Conservation (phyloP, 2,113 vertebrate species). For the Oncorhynchus kisutch region DNA sequence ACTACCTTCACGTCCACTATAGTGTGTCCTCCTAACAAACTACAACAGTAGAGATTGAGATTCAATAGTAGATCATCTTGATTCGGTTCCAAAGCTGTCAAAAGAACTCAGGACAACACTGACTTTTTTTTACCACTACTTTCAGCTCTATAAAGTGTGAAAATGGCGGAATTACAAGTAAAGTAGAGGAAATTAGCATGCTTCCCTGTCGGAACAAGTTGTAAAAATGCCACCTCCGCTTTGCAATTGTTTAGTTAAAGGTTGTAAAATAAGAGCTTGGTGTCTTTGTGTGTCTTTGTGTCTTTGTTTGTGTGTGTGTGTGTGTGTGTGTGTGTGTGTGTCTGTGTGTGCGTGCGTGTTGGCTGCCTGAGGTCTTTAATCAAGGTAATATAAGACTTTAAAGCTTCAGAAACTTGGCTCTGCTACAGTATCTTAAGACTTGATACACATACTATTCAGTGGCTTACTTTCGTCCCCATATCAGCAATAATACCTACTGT, state of each 20-base stretch:
- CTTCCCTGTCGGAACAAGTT: constrained; percentile 31
- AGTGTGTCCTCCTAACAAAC: not conserved
- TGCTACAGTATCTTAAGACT: not conserved
- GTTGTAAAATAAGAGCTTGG: constrained; percentile 30
- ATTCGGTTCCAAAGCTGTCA: not conserved
- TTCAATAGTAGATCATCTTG: not conserved
- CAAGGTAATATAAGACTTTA: not conserved
- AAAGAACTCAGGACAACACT: not conserved
- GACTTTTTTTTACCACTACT: not conserved
- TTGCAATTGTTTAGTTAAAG: constrained; percentile 31
- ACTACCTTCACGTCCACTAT: not conserved
- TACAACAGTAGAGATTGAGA: not conserved
- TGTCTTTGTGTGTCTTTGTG: not conserved
- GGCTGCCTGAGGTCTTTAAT: not conserved
- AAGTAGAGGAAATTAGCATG: constrained; percentile 25
- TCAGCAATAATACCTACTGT: not conserved
- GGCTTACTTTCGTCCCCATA: not conserved
- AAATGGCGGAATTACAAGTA: not conserved
- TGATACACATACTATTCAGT: not conserved
- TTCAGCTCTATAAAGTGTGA: not conserved
- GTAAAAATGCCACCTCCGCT: constrained; percentile 50
- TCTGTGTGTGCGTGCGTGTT: not conserved
- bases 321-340: no score
- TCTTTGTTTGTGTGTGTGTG: no score
- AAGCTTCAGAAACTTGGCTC: not conserved